Evolutionary conservation across 2,797 vertebrate species (phyloP).

Genomic region (Apodemus agrarius): DNA sequence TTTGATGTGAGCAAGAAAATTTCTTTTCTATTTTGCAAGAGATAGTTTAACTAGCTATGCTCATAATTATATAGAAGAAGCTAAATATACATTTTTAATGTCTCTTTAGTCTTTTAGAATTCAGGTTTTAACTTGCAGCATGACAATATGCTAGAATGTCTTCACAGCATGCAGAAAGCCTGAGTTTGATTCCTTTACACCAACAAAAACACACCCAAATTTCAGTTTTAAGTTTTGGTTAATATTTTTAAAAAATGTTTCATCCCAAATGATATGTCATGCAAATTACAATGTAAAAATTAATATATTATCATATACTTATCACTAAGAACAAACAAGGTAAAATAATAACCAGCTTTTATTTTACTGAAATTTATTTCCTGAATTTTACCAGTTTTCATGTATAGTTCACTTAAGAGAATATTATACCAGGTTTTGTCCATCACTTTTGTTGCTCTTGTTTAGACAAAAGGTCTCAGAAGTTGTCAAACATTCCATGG

Average conservation of each 20-base stretch:
- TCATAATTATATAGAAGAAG: not conserved
- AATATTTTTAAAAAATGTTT: not conserved
- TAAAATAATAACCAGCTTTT: too few relatives aligned
- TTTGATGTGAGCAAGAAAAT: not conserved
- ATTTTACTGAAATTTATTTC: too few relatives aligned
- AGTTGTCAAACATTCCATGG: not conserved
- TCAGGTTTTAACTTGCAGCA: not conserved
- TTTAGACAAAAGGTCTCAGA: not conserved
- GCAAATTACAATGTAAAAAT: not conserved
- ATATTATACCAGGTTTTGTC: not conserved
- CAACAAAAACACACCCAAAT: not conserved
- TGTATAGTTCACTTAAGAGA: not conserved
- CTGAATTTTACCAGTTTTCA: not conserved
- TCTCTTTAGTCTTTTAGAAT: not conserved
- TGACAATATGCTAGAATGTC: not conserved
- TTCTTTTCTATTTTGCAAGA: not conserved
- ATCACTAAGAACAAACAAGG: not conserved
- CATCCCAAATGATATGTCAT: too few relatives aligned
- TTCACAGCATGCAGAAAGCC: not conserved
- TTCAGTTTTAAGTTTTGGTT: not conserved
- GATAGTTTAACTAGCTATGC: not conserved
- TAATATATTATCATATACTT: not conserved
- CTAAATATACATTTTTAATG: not conserved
- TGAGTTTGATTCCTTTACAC: not conserved
- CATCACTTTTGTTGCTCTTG: not conserved